phyloP scores from a whole-genome alignment of 2,797 vertebrate genomes.

The Micropoecilia bifurca region DNA sequence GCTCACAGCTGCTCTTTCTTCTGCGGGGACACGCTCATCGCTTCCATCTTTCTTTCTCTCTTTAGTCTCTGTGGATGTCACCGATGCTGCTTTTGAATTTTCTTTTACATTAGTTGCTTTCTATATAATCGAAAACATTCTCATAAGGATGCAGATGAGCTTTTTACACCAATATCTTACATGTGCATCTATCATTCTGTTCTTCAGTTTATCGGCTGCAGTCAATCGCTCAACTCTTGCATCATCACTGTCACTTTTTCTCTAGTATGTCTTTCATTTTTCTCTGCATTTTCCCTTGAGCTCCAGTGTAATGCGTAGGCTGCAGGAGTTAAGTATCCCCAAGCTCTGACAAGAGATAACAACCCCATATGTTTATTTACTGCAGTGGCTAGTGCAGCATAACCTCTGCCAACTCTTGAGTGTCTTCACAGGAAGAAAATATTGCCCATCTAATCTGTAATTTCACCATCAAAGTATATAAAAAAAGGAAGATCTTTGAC shows the following conservation, averaged over 20 bases:
- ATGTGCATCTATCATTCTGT: neutral
- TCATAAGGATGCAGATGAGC: slow-evolving; percentile 5
- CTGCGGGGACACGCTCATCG: slow-evolving; percentile 19
- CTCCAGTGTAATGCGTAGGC: slow-evolving; percentile 67
- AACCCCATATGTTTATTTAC: slow-evolving; percentile 73
- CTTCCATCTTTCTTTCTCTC: neutral
- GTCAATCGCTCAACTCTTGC: slow-evolving; percentile 17
- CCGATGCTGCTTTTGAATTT: slow-evolving; percentile 29
- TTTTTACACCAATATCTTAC: neutral
- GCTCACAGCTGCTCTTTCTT: slow-evolving; percentile 50
- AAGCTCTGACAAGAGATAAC: slow-evolving; percentile 62
- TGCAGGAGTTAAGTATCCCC: slow-evolving; percentile 51
- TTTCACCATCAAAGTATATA: slow-evolving; percentile 35
- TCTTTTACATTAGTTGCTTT: slow-evolving; percentile 7
- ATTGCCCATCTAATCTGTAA: slow-evolving; percentile 42
- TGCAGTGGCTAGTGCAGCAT: slow-evolving; percentile 51
- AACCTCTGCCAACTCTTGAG: slow-evolving; percentile 48
- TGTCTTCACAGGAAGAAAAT: slow-evolving; percentile 40
- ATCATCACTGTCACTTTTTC: slow-evolving; percentile 38
- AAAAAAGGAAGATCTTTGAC: slow-evolving; percentile 23
- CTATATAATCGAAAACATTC: slow-evolving; percentile 2
- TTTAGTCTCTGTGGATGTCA: slow-evolving; percentile 13
- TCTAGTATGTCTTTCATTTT: slow-evolving; percentile 7
- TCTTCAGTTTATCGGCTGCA: slow-evolving; percentile 11
- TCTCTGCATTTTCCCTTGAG: slow-evolving; percentile 53